Evolutionary conservation across 2,113 vertebrate species (phyloP), one percentile per base, ranked within the genome.

Genomic region (Xiphophorus maculatus): DNA sequence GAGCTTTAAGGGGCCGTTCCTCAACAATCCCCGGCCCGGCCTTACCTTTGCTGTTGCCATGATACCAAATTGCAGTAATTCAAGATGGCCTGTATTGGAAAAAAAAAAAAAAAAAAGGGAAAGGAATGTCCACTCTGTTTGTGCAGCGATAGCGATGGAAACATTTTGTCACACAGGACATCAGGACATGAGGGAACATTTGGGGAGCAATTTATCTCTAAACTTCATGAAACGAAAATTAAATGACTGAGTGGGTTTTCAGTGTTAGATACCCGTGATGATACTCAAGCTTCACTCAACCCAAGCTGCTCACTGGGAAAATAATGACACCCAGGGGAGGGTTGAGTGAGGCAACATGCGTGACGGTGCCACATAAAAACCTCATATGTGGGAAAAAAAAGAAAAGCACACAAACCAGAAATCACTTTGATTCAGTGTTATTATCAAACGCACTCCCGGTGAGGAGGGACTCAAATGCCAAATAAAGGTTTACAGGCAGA

Each of bases 401-500:
- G 69, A 76, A 76, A 72, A 67, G 44, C 69, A 84, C 63, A 63
- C 76, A 82, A 84, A 84, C 60, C 30, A 73, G 51, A 80, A 83
- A 81, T 86, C 68, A 80, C 79, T 85, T 86, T 88, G 80, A 90
- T 89, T 90, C 80, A 69, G 17, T 87, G 82, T 88, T 81, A 87
- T 90, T 87, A 91, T 87, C 73, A 85, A 83, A 68, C 82, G 76
- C 70, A 67, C 83, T 84, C 69, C 79, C 66, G 25, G 69, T 73
- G 79, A 81, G 60, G 80, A 80, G 78, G 63, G 80, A 80, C 84
- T 73, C 88, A 93, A 87, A 93, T 93, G 88, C 91, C 92, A 91
- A 86, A 89, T 92, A 94, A 94, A 95, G 87, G 90, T 95, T 95
- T 94, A 95, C 90, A 84, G 90, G 90, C 84, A 79, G 73, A 87